Base-by-base conservation (phyloP, 2,888 invertebrate genomes). In the Taenaris catops region DNA sequence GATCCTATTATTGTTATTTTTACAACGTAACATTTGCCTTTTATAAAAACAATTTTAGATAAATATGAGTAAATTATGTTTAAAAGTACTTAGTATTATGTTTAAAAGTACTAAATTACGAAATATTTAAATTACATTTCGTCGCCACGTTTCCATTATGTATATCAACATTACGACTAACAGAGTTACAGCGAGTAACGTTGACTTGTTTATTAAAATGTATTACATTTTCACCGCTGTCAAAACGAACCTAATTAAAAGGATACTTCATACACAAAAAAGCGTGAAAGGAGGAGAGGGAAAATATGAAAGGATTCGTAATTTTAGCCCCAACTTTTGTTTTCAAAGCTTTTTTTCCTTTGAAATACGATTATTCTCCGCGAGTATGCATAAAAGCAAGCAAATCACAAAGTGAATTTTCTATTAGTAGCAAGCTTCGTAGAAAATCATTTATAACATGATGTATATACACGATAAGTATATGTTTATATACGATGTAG, bases 331-430 rank as follows among this genome's bases (percentile, higher is more conserved):
- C 29, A 29, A 45, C 26, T 39, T 46, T 34, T 38, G 39, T 50
- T 43, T n/a, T 35, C 28, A 25, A 48, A 53, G 51, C 46, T 52
- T 51, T 51, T n/a, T 53, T 40, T 27, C 17, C 55, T 53, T 58
- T 67, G 65, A 76, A 76, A 74, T 68, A 72, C 68, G 67, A 74
- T 74, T 74, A 74, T 72, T 66, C 55, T 57, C 49, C 58, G 56
- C 48, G 55, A 60, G 58, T 63, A 63, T 66, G 69, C 67, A 80
- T 78, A 81, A 80, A 81, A 83, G 80, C 71, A 70, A 70, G 71
- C 72, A 73, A 83, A 80, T 81, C 74, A 74, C 80, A 66, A 80
- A 86, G n/a, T n/a, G n/a, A n/a, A n/a, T n/a, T n/a, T n/a, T n/a
- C n/a, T n/a, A n/a, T n/a, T n/a, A n/a, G n/a, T n/a, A n/a, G n/a